phyloP scores from a whole-genome alignment of 2,113 vertebrate genomes.

The Plestiodon gilberti region DNA sequence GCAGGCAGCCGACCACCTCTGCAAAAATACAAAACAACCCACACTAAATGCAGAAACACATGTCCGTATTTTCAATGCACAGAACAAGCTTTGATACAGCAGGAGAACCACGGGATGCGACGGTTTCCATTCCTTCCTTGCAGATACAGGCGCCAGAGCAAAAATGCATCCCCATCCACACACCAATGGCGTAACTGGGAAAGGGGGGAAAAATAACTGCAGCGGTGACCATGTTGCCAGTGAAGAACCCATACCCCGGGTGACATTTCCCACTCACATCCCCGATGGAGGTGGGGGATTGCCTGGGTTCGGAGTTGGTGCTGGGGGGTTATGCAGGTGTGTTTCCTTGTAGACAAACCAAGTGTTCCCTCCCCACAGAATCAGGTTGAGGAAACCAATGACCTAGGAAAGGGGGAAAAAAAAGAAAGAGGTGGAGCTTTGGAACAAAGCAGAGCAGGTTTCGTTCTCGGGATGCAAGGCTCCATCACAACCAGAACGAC shows the following conservation, averaged over 20 bases:
- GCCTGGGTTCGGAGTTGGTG: slow-evolving; percentile 51
- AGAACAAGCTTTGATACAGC: background rate
- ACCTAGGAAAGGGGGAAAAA: slow-evolving; percentile 64
- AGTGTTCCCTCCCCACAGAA: slow-evolving; percentile 80
- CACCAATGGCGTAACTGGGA: background rate
- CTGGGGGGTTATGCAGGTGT: slow-evolving; percentile 72
- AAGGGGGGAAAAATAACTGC: background rate
- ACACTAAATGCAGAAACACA: background rate
- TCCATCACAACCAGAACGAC: background rate
- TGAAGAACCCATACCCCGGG: background rate
- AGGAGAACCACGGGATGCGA: background rate
- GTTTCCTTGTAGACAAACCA: slow-evolving; percentile 89
- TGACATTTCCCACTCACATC: slow-evolving; percentile 39
- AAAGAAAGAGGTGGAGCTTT: background rate
- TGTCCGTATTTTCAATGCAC: background rate
- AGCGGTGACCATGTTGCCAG: background rate
- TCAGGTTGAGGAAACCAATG: slow-evolving; percentile 82
- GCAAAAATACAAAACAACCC: background rate
- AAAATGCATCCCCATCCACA: background rate
- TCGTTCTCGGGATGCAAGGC: background rate
- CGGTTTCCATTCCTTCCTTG: background rate
- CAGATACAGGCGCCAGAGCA: background rate
- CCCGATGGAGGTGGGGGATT: slow-evolving; percentile 69
- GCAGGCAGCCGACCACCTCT: background rate
- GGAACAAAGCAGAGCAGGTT: background rate